Base-by-base conservation (phyloP, 53 echinoderm and acorn worm species). In the Holothuria leucospilota region DNA sequence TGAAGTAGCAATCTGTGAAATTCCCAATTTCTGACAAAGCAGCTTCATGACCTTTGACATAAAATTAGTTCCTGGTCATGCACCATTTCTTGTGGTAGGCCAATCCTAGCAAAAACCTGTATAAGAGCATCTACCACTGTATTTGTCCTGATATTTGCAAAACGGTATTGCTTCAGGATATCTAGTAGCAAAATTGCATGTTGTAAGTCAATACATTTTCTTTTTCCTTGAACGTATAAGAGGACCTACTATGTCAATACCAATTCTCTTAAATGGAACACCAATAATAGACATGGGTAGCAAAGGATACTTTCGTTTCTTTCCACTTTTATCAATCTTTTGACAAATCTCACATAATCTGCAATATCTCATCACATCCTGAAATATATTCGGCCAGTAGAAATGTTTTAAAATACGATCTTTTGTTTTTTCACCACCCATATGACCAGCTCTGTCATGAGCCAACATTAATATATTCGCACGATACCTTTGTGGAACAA, bases 401-500 rank as follows among this genome's bases (percentile, higher is more conserved):
- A 34, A 72, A 27, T 72, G 29, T 30, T 28, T 4, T 72, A 72
- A 39, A 23, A 72, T 21, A 5, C 72, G 20, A 8, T 72, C 30
- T 14, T 29, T 72, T 6, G 64, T 63, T 11, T 63, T 63, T 18
- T 67, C 62, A 29, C 64, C 41, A 63, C 30, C 20, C 41, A 61
- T n/a, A 12, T 26, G 38, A 63, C 64, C 28, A n/a, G n/a, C n/a
- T n/a, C n/a, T n/a, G n/a, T n/a, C n/a, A n/a, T n/a, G n/a, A n/a
- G n/a, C n/a, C n/a, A 34, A 12, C 34, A 30, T 24, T 2, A 59
- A 56, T 58, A 84, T 63, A 30, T 39, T 26, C 27, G 34, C 38
- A 1, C 40, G 34, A 84, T 65, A 61, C 27, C 63, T 34, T 21
- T 63, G 60, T 29, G 62, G 84, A 8, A 79, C 80, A 4, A 79